A percentile compares a stretch with the other conserved stretches of the same genome.
Evolutionary conservation across 2,797 vertebrate species (phyloP).

Genomic region (Fistularia tabacaria): DNA sequence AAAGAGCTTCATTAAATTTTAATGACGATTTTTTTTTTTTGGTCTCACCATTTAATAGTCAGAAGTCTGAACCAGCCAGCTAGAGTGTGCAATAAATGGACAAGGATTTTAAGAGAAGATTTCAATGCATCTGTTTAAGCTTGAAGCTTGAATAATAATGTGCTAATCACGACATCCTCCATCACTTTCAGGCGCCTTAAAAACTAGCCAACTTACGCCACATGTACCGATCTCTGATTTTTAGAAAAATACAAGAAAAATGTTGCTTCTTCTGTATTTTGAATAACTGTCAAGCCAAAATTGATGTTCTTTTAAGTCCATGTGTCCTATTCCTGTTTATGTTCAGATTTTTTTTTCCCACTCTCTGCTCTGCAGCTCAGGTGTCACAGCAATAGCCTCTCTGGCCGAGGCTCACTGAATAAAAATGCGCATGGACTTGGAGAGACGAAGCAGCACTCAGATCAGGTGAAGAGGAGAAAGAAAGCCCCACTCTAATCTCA

Average conservation of each 20-base stretch:
- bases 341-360: constrained; percentile 34
- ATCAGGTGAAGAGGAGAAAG: constrained; percentile 60
- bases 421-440: constrained; percentile 65
- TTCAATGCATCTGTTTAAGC: constrained; percentile 82
- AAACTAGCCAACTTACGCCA: background rate
- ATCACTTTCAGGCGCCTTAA: constrained; percentile 8
- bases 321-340: constrained; percentile 33
- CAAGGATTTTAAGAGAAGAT: constrained; percentile 60
- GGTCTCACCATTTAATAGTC: constrained; percentile 52
- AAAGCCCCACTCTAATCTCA: constrained; percentile 55
- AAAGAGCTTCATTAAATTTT: constrained; percentile 30
- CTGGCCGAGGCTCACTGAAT: constrained; percentile 53
- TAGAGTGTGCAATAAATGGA: constrained; percentile 41
- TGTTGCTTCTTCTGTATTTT: background rate
- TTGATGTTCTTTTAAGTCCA: constrained; percentile 2
- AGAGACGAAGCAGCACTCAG: constrained; percentile 53
- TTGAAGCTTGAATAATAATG: constrained; percentile 72
- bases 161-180: constrained; percentile 10
- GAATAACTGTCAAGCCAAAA: background rate
- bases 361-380: constrained; percentile 62
- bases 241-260: background rate
- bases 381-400: constrained; percentile 64
- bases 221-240: background rate
- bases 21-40: constrained; percentile 16
- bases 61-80: constrained; percentile 38